Conservation (phyloP, 2,113 vertebrate species). For the Hippoglossus stenolepis region DNA sequence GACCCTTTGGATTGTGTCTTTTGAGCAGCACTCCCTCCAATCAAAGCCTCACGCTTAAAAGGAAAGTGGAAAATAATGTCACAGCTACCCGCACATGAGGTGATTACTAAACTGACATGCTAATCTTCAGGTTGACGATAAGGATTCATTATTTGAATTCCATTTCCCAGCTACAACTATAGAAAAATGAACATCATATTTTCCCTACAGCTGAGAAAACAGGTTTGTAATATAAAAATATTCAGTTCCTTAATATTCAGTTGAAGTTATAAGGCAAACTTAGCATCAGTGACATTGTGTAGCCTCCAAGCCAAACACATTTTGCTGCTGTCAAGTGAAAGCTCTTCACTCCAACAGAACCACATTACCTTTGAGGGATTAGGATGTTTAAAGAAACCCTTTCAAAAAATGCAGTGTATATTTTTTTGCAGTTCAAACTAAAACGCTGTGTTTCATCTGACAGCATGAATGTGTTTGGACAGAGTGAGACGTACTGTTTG, state of each 20-base stretch:
- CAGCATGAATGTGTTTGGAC: conserved; percentile 28
- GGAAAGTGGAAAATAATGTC: too few relatives aligned
- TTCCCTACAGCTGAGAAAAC: too few relatives aligned
- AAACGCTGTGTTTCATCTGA: conserved; percentile 20
- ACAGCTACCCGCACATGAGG: background rate
- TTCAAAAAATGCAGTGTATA: conserved; percentile 21
- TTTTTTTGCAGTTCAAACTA: background rate
- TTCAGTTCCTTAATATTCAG: background rate
- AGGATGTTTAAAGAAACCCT: conserved; percentile 1
- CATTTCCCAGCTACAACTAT: too few relatives aligned
- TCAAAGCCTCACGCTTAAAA: background rate
- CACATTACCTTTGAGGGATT: background rate
- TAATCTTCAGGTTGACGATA: too few relatives aligned
- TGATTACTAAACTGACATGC: background rate
- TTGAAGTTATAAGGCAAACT: conserved; percentile 4
- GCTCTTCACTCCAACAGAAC: background rate
- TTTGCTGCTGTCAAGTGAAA: conserved; percentile 32
- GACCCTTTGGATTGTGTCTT: too few relatives aligned
- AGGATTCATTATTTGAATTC: too few relatives aligned
- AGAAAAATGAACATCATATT: too few relatives aligned
- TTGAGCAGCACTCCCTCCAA: background rate
- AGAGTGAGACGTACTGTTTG: conserved; percentile 49
- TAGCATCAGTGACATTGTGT: background rate
- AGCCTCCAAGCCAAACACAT: conserved; percentile 2
- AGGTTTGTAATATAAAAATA: too few relatives aligned